Evolutionary conservation across 2,888 invertebrate species (phyloP).

Genomic region (Panopea generosa): DNA sequence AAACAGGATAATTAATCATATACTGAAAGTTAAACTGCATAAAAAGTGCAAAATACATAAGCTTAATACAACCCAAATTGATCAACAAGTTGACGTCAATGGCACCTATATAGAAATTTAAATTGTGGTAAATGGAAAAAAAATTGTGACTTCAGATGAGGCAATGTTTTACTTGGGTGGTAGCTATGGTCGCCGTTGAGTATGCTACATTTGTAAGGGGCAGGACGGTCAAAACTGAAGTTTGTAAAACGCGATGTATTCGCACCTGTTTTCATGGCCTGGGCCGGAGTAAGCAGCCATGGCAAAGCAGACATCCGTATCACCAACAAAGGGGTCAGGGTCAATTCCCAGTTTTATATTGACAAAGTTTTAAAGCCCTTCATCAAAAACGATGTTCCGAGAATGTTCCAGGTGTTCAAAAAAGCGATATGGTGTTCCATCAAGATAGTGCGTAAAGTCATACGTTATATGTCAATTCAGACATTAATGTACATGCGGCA

Average conservation of each 20-base stretch:
- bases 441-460: not conserved
- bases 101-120: not conserved
- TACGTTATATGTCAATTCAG: not conserved
- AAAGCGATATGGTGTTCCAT: constrained; percentile 3
- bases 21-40: too few species aligned
- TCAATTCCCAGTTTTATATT: constrained; percentile 18
- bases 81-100: too few species aligned
- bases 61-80: too few species aligned
- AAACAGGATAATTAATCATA: too few species aligned
- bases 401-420: not conserved
- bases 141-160: not conserved
- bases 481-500: too few species aligned
- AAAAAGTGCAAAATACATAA: too few species aligned
- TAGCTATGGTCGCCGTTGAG: not conserved
- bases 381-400: constrained; percentile 3
- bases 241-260: not conserved
- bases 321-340: constrained; percentile 13
- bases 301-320: constrained; percentile 1
- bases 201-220: not conserved
- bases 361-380: constrained; percentile 12
- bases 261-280: not conserved
- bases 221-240: not conserved
- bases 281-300: constrained; percentile 7
- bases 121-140: not conserved
- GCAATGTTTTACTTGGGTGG: not conserved